A percentile compares a stretch with the other conserved stretches of the same genome.
These are phyloP conservation scores for Tokudaia muenninki DNA, from an alignment of 2,797 vertebrate genomes.

Conservation along the genomic window DNA sequence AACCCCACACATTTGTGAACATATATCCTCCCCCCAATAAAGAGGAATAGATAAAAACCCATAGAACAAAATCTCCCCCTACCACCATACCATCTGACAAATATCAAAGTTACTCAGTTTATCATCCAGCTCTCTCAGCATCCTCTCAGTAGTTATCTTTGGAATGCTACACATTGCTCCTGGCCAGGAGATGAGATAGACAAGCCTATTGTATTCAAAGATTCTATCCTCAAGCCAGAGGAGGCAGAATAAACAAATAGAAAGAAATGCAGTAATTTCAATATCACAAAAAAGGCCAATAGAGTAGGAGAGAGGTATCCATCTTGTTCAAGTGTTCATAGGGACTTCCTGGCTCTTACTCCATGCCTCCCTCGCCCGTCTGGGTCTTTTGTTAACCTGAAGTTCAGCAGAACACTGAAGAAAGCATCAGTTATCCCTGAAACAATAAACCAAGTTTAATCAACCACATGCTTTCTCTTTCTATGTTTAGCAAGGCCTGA, in stretches of 20 bases:
- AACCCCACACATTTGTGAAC: not conserved
- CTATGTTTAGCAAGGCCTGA: not conserved
- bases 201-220: not conserved
- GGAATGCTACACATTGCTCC: not conserved
- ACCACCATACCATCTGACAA: not conserved
- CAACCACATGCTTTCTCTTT: not conserved
- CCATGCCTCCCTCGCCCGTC: accelerated
- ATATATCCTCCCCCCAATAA: not conserved
- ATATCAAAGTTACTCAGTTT: not conserved
- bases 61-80: not conserved
- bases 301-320: not conserved
- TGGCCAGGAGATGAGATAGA: not conserved
- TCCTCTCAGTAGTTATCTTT: not conserved
- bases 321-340: not conserved
- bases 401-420: not conserved
- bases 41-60: constrained; percentile 20
- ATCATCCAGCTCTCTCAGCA: not conserved
- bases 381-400: not conserved
- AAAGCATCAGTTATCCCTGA: not conserved
- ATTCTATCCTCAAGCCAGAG: not conserved
- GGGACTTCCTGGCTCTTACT: not conserved
- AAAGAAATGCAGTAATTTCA: not conserved
- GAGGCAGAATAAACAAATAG: not conserved
- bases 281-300: not conserved
- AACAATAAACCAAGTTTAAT: not conserved